Percentiles rank a stretch among this genome's conserved stretches.
phyloP scores from a whole-genome alignment of 2,797 vertebrate genomes.

The Enteromius argenteus region DNA sequence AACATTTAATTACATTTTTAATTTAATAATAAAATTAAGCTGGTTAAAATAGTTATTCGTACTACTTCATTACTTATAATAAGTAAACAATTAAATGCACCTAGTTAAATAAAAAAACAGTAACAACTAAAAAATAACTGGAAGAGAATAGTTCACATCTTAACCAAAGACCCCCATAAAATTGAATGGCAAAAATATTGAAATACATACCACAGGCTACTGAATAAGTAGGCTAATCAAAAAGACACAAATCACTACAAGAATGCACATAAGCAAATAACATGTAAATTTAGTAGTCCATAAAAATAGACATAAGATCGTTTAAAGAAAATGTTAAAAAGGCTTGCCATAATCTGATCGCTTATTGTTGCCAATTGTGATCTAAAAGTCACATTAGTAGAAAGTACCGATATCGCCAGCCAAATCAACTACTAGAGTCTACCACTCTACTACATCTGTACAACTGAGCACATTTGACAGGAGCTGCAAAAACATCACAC shows the following conservation, averaged over 20 bases:
- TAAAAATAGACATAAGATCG: neutral
- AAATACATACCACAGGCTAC: neutral
- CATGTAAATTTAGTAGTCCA: neutral
- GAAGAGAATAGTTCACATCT: neutral
- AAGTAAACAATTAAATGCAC: neutral
- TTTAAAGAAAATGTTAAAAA: neutral
- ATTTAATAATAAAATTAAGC: neutral
- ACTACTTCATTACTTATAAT: neutral
- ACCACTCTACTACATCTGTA: neutral
- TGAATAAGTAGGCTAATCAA: neutral
- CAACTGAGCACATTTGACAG: neutral
- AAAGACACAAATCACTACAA: neutral
- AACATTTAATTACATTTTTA: neutral
- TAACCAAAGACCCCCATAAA: neutral
- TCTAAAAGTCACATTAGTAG: slow-evolving; percentile 8
- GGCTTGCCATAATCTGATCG: neutral
- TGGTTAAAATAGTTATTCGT: neutral
- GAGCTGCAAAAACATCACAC: neutral
- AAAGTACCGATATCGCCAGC: neutral
- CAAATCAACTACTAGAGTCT: slow-evolving; percentile 19
- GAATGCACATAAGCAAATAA: neutral
- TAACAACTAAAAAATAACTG: neutral
- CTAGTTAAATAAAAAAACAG: neutral
- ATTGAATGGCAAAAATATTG: neutral
- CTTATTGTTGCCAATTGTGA: neutral